Evolutionary conservation across 2,113 vertebrate genomes (phyloP).

Genomic region (Orthonyx spaldingii): DNA sequence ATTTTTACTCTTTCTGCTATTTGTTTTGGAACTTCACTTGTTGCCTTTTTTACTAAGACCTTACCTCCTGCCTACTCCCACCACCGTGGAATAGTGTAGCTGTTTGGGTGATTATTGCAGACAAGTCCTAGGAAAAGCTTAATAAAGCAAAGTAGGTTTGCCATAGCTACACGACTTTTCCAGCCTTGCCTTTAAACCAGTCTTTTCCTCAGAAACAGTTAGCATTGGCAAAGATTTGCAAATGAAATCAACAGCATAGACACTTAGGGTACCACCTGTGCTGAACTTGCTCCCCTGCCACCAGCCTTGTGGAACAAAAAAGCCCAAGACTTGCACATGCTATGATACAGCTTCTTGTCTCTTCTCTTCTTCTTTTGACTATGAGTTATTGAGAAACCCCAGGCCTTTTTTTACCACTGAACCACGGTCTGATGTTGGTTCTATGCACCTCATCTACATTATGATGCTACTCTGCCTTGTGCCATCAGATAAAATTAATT

Average conservation of each 20-base stretch:
- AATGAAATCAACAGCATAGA: background rate
- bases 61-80: background rate
- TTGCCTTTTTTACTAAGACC: background rate
- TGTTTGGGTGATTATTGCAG: background rate
- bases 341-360: background rate
- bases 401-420: background rate
- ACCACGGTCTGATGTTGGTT: background rate
- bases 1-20: background rate
- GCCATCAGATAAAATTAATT: background rate
- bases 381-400: background rate
- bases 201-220: background rate
- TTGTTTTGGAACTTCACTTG: background rate
- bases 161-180: background rate
- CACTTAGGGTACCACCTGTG: background rate
- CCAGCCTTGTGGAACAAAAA: background rate
- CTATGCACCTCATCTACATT: background rate
- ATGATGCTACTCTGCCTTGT: background rate
- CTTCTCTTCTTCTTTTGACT: background rate
- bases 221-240: background rate
- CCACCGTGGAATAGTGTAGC: background rate
- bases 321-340: background rate
- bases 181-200: background rate
- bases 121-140: background rate
- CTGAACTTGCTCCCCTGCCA: background rate
- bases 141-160: background rate